Evolutionary conservation across 1,140 invertebrate species (phyloP).

Genomic region (Macrobrachium nipponense): DNA sequence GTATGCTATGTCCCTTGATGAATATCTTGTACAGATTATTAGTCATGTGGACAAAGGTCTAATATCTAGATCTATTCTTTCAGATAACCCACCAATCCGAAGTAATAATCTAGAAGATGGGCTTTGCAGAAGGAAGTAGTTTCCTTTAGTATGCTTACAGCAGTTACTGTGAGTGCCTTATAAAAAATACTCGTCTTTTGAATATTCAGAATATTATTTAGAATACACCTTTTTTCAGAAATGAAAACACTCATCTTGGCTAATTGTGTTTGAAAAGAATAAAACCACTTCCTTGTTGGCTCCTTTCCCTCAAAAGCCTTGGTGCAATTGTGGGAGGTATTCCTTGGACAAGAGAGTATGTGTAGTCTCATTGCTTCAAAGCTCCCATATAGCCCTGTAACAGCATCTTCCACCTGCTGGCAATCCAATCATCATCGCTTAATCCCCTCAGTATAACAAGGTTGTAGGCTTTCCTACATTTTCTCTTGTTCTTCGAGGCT

Average conservation of each 20-base stretch:
- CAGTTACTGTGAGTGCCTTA: slow-evolving; percentile 41
- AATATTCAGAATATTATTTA: too few species aligned
- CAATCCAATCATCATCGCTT: slow-evolving; percentile 12
- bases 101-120: too few species aligned
- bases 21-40: too few species aligned
- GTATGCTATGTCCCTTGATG: too few species aligned
- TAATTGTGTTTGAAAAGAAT: background rate
- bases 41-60: too few species aligned
- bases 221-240: background rate
- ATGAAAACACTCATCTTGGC: background rate
- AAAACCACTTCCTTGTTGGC: slow-evolving; percentile 52
- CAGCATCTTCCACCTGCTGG: slow-evolving; percentile 73
- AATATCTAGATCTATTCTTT: too few species aligned
- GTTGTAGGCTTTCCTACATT: background rate
- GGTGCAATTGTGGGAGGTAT: slow-evolving; percentile 65
- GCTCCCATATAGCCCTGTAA: slow-evolving; percentile 72
- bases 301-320: slow-evolving; percentile 62
- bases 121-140: too few species aligned
- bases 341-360: slow-evolving; percentile 66
- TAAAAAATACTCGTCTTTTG: background rate
- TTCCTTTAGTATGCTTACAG: slow-evolving; percentile 28
- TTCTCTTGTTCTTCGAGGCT: too few species aligned
- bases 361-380: slow-evolving; percentile 64
- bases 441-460: background rate
- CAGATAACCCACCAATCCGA: too few species aligned